Percentiles rank a stretch among this genome's conserved stretches.
Evolutionary conservation across 2,888 invertebrate genomes (phyloP).

Genomic region (Ophion ventricosus): DNA sequence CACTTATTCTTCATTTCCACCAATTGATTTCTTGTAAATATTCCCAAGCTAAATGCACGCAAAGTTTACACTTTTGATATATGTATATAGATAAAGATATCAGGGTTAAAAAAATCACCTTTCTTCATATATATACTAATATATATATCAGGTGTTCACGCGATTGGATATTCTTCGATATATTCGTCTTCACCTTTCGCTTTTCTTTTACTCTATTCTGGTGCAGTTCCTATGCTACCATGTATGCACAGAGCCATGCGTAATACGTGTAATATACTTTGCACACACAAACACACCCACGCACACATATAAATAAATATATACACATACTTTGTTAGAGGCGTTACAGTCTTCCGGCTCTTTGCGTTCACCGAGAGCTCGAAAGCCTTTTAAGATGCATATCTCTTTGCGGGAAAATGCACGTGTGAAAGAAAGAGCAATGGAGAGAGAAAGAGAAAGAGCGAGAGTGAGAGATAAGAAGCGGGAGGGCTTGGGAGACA

Average conservation of each 20-base stretch:
- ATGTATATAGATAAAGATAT: too few species aligned
- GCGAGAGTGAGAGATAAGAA: neutral
- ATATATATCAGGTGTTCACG: neutral
- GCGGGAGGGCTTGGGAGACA: neutral
- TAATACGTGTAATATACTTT: conserved; percentile 32
- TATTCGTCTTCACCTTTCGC: conserved; percentile 48
- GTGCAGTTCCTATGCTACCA: conserved; percentile 1
- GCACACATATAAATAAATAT: conserved; percentile 22
- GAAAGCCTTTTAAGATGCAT: conserved; percentile 64
- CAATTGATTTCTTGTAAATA: too few species aligned
- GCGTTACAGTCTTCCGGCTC: conserved; percentile 66
- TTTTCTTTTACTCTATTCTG: conserved; percentile 47
- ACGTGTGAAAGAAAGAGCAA: conserved; percentile 36
- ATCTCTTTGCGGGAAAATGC: conserved; percentile 57
- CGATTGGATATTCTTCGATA: conserved; percentile 24
- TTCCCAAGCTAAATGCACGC: too few species aligned
- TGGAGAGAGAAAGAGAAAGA: neutral
- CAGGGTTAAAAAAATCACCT: too few species aligned
- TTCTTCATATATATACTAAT: too few species aligned
- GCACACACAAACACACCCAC: neutral
- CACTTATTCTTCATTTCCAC: too few species aligned
- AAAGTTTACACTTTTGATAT: too few species aligned
- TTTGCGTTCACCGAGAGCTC: conserved; percentile 63
- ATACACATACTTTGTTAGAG: conserved; percentile 57
- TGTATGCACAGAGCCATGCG: conserved; percentile 3